Base-by-base conservation (phyloP, 2,888 invertebrate genomes). In the Elmis aenea region DNA sequence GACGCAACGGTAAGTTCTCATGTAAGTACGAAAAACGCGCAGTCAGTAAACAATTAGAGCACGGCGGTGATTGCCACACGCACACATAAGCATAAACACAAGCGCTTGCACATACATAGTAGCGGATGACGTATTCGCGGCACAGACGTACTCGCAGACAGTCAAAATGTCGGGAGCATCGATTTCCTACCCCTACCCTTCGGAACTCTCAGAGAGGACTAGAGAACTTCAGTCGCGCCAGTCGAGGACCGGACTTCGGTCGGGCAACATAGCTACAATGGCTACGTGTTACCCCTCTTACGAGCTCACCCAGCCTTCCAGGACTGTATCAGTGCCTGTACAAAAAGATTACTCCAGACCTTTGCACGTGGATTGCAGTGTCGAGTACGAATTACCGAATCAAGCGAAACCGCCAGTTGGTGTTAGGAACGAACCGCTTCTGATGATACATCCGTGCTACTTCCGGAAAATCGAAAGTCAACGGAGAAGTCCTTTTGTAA, bases 371-470 rank as follows among this genome's bases (percentile, higher is more conserved):
- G 89, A 89, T 71, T 88, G 88, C 74, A 87, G 87, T 74, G 88
- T 89, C 59, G 89, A 89, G 72, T 89, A 89, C 76, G 89, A 89
- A 74, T 74, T 89, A 68, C 88, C 88, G 61, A 88, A 87, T 68
- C 85, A 86, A 72, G 86, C 87, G 54, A 87, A 87, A 71, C 88
- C 88, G 56, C 87, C 88, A 55, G 84, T 83, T 63, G 86, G 86
- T 50, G 83, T 81, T 65, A 74, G 85, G 64, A 81, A 83, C 62
- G 88, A 88, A 68, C 88, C 88, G 33, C 74, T 89, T 62, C 77
- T 89, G 59, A 89, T 89, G 87, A 89, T 89, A 65, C 89, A 88
- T 72, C 89, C 88, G 30, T 86, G 87, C 62, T 88, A 88, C 69
- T 89, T 89, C 73, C 77, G 88, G 55, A 83, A 87, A 69, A 86